Base-by-base conservation (phyloP, 2,797 vertebrate genomes). In the Hypotaenidia okinawae region DNA sequence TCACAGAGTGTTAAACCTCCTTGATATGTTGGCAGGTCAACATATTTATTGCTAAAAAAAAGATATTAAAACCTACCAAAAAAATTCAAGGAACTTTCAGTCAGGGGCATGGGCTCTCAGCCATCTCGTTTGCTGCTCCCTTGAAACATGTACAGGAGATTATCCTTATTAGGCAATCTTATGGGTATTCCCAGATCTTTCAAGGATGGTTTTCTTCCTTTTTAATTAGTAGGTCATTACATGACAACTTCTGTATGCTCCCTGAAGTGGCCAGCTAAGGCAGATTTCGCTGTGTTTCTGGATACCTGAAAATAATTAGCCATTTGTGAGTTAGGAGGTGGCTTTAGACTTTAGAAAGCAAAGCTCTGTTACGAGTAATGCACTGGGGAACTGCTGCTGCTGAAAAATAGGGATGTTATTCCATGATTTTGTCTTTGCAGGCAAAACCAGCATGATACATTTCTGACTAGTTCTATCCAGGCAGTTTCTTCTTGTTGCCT, bases 101-200 rank as follows among this genome's bases (percentile, higher is more conserved):
- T 84, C 58, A 89, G 76, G 92, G 55, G n/a, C 72, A 68, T 43
- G 84, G 90, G 68, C 87, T 83, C 32, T 84, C 72, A 93, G 89
- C 94, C 92, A 80, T 80, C 73, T 91, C 87, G 11, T 92, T 95
- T 91, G 69, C 92, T 87, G 68, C 55, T 94, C 82, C 92, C 91
- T 95, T 91, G 89, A 93, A 95, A 80, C 79, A 45, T 43, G 79
- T 85, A 91, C 61, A 21, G 19, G 84, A 95, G 91, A 93, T 95
- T 95, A 95, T 93, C 95, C 94, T 91, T 94, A 96, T 94, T 97
- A 97, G 94, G 92, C 92, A 92, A 96, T 87, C 19, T 91, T 89
- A 77, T 0, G 27, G n/a, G 37, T 92, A 90, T 89, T 94, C 81
- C 72, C 78, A 87, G 67, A 92, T 80, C 92, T 95, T 96, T 75